Evolutionary conservation across 2,888 invertebrate genomes (phyloP).

Genomic region (Cistogaster globosa): DNA sequence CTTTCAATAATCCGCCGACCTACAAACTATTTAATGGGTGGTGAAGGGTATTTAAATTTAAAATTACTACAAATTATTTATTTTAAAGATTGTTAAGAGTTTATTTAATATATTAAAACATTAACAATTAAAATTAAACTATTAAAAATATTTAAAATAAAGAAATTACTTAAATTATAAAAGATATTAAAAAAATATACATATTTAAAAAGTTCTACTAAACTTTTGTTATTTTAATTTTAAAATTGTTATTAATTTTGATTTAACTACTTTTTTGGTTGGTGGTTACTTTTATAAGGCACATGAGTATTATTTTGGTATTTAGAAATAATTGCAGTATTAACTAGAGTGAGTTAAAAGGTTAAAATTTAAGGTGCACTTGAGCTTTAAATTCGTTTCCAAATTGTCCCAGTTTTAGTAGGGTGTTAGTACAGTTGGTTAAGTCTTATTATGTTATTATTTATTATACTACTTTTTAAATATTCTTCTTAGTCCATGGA

Average conservation of each 20-base stretch:
- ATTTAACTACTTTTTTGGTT: constrained; percentile 25
- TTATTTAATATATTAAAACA: constrained; percentile 26
- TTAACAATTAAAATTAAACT: constrained; percentile 17
- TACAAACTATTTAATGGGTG: neutral
- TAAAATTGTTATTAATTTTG: neutral
- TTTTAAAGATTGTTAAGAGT: constrained; percentile 2
- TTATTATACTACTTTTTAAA: constrained; percentile 30
- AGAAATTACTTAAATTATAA: neutral
- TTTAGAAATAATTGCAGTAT: constrained; percentile 1
- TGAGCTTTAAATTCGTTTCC: constrained; percentile 33
- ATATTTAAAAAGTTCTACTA: neutral
- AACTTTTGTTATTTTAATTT: neutral
- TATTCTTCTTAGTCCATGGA: constrained; percentile 32
- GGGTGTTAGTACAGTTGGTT: constrained; percentile 22
- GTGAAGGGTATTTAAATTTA: neutral
- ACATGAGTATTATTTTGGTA: constrained; percentile 66
- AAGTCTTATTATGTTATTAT: constrained; percentile 33
- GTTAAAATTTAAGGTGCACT: constrained; percentile 45
- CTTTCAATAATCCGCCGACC: too few relatives aligned
- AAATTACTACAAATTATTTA: neutral
- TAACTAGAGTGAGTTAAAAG: constrained; percentile 11
- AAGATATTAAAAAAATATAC: constrained; percentile 7
- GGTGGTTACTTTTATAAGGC: constrained; percentile 69
- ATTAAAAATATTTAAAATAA: constrained; percentile 3
- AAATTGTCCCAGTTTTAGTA: constrained; percentile 41